Percentiles rank a stretch among this genome's conserved stretches.
These are phyloP conservation scores for Archocentrus centrarchus DNA, from an alignment of 2,113 vertebrate species.

Conservation along the genomic window DNA sequence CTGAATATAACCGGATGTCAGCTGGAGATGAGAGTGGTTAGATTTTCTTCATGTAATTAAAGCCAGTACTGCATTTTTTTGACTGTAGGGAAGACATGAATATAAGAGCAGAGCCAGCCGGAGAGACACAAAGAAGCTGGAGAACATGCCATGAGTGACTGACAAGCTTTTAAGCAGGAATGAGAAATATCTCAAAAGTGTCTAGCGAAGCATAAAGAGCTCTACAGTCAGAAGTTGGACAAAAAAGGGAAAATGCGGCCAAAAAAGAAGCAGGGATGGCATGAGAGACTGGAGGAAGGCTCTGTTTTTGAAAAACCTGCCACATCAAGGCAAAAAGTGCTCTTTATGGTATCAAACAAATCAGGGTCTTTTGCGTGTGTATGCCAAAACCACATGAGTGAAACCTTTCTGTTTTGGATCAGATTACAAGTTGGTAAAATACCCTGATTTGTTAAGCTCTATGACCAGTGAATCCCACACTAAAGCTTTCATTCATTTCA, in stretches of 20 bases:
- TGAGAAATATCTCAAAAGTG: constrained; percentile 52
- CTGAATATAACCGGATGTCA: constrained; percentile 23
- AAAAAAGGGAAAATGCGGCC: constrained; percentile 13
- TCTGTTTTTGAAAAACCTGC: constrained; percentile 17
- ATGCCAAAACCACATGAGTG: background rate
- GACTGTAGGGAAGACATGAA: constrained; percentile 2
- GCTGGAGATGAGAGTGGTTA: constrained; percentile 3
- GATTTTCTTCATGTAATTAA: constrained; percentile 25
- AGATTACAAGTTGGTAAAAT: background rate
- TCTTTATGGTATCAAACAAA: background rate
- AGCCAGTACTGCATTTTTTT: constrained; percentile 31
- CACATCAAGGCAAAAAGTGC: background rate
- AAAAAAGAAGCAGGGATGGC: background rate
- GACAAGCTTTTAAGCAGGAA: constrained; percentile 52
- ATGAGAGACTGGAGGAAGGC: background rate
- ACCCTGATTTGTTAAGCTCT: background rate
- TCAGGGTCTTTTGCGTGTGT: constrained; percentile 4
- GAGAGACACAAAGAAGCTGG: constrained; percentile 38
- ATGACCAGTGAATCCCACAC: background rate
- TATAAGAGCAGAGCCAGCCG: background rate
- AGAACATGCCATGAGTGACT: constrained; percentile 52
- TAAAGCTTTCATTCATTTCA: background rate
- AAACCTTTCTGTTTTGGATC: background rate
- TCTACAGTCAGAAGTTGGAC: constrained; percentile 7
- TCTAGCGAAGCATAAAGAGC: constrained; percentile 51